phyloP scores from a whole-genome alignment of 2,113 vertebrate species.

The Corythornis cristatus region DNA sequence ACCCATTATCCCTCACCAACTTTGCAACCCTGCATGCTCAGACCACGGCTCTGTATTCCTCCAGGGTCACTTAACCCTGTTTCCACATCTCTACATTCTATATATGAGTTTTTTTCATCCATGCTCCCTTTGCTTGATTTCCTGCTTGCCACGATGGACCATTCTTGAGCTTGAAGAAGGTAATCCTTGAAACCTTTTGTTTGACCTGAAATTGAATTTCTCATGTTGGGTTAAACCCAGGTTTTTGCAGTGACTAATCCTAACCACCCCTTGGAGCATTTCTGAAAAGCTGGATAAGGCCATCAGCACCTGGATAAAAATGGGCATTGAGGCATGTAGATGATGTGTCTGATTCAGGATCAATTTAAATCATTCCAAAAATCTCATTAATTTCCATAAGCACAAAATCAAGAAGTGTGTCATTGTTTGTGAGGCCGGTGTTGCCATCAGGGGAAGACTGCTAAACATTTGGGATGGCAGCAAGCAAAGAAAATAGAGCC shows the following conservation, averaged over 20 bases:
- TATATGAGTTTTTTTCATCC: neutral
- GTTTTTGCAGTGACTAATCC: neutral
- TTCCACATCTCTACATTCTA: neutral
- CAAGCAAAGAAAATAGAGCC: neutral
- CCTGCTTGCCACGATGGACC: neutral
- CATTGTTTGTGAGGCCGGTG: neutral
- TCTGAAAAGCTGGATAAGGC: neutral
- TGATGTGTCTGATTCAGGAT: neutral
- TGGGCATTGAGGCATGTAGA: rapidly evolving
- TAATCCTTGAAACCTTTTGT: neutral
- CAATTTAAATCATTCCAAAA: neutral
- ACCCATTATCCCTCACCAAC: neutral
- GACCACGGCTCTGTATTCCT: neutral
- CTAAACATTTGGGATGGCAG: neutral
- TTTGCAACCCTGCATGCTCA: neutral
- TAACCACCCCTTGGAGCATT: neutral
- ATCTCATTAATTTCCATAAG: neutral
- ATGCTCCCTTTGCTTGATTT: neutral
- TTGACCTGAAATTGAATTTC: neutral
- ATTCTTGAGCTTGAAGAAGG: neutral
- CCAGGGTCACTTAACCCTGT: neutral
- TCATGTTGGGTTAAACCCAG: neutral
- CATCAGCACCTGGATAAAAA: neutral
- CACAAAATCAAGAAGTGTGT: neutral
- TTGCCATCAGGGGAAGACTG: neutral